Evolutionary conservation across 2,113 vertebrate genomes (phyloP).

Genomic region (Macheiramphus alcinus): DNA sequence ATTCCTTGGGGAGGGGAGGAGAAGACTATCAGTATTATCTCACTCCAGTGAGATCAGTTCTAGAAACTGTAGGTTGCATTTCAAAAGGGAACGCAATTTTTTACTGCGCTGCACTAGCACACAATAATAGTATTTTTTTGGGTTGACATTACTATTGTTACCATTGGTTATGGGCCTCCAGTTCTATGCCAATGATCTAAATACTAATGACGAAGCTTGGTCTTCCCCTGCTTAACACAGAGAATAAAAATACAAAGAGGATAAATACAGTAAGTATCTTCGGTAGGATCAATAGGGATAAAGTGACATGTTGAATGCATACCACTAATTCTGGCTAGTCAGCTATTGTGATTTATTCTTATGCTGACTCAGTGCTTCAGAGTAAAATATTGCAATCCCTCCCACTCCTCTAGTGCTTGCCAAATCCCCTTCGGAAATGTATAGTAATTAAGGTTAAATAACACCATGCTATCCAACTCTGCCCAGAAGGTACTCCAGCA

Average conservation of each 20-base stretch:
- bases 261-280: background rate
- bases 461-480: background rate
- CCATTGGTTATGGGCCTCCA: background rate
- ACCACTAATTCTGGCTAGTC: background rate
- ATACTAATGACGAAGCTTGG: background rate
- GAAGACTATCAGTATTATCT: background rate
- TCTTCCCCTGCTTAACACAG: background rate
- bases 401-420: background rate
- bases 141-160: background rate
- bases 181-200: background rate
- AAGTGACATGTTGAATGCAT: background rate
- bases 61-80: background rate
- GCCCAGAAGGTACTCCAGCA: background rate
- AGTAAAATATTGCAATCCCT: background rate
- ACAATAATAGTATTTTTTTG: background rate
- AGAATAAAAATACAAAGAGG: background rate
- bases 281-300: background rate
- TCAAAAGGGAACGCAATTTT: background rate
- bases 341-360: background rate
- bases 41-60: background rate
- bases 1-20: accelerated
- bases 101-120: background rate
- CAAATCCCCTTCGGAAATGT: slow-evolving; percentile 12
- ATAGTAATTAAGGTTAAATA: slow-evolving; percentile 18
- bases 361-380: slow-evolving; percentile 4